Conservation (phyloP, 1,140 invertebrate genomes). For the Drosophila melanogaster region Release_6_plus_ISO1_MT NT_033777.3:13907001-13907500, state of each 20-base stretch:
- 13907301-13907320: conserved; percentile 83
- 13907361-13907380: conserved; percentile 37
- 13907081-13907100: conserved; percentile 75
- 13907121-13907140: conserved; percentile 10
- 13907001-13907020: conserved; percentile 68
- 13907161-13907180: conserved; percentile 57
- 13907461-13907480: conserved; percentile 70
- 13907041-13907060: conserved; percentile 76
- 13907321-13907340: conserved; percentile 70
- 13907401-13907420: conserved; percentile 68
- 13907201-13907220: conserved; percentile 52
- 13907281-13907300: conserved; percentile 55
- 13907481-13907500: neutral
- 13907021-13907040: conserved; percentile 60
- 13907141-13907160: conserved; percentile 57
- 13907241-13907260: conserved; percentile 55
- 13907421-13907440: conserved; percentile 74
- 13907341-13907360: conserved; percentile 20
- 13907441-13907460: conserved; percentile 81
- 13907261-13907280: conserved; percentile 76
- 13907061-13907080: conserved; percentile 81
- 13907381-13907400: conserved; percentile 59
- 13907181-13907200: conserved; percentile 64
- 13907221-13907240: conserved; percentile 80
- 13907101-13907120: conserved; percentile 21